Conservation (phyloP, 1,140 invertebrate genomes). For the Holotrichia oblita region DNA sequence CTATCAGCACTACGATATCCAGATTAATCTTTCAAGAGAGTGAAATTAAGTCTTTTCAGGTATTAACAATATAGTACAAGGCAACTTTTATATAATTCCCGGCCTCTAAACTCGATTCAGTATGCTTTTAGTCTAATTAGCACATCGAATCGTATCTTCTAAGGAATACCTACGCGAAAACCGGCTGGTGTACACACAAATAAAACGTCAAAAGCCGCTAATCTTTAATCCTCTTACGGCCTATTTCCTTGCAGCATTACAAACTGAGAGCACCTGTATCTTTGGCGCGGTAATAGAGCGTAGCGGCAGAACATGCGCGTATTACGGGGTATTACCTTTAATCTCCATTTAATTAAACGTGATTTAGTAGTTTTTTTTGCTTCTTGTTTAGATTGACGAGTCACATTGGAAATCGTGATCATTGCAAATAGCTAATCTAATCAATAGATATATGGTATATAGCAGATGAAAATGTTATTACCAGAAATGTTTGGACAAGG, state of each 20-base stretch:
- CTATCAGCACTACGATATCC: too few species aligned
- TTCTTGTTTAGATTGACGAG: too few species aligned
- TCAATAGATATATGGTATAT: too few species aligned
- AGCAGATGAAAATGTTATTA: too few species aligned
- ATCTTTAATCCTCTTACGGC: constrained; percentile 12
- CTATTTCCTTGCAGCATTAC: neutral
- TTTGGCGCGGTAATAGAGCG: neutral
- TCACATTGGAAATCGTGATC: too few species aligned
- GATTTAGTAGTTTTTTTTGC: neutral
- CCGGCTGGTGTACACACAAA: neutral
- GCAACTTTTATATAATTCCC: neutral
- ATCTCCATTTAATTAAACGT: neutral
- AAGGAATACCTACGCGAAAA: neutral
- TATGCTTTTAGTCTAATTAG: constrained; percentile 6
- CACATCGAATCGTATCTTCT: constrained; percentile 3
- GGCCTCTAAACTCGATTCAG: neutral
- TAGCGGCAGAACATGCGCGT: neutral
- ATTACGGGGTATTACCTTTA: neutral
- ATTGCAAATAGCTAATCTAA: too few species aligned
- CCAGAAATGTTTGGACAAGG: too few species aligned
- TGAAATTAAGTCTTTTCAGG: neutral
- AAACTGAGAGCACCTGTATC: constrained; percentile 1
- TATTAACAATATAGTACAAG: neutral
- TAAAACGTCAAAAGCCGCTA: neutral
- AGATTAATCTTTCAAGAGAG: too few species aligned